Percentiles rank a stretch among this genome's conserved stretches.
Evolutionary conservation across 1,140 invertebrate genomes (phyloP).

Genomic region (Chymomyza costata): DNA sequence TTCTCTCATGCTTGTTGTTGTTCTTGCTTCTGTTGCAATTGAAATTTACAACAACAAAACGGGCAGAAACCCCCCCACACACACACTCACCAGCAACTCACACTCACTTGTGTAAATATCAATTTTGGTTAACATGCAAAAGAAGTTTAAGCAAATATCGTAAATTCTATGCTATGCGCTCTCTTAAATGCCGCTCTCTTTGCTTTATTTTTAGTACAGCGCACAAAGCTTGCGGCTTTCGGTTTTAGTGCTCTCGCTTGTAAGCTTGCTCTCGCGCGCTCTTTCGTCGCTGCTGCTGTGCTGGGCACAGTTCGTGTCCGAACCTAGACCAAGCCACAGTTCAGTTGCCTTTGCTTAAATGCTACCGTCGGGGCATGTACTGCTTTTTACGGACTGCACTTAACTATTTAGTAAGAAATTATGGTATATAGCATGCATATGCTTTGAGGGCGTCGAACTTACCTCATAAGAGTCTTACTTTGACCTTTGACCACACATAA

Average conservation of each 20-base stretch:
- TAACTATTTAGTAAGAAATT: no score
- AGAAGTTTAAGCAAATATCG: constrained; percentile 40
- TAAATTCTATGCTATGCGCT: constrained; percentile 2
- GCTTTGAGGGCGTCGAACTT: no score
- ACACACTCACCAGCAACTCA: constrained; percentile 8
- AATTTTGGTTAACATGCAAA: constrained; percentile 57
- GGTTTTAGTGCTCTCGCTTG: not conserved
- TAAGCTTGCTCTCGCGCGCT: no score
- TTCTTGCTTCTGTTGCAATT: constrained; percentile 20
- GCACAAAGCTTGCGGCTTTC: constrained; percentile 37
- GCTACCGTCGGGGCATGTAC: no score
- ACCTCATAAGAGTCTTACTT: no score
- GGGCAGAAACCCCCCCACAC: constrained; percentile 21
- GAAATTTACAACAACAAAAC: constrained; percentile 52
- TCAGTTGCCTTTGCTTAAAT: constrained; percentile 53
- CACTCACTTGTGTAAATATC: constrained; percentile 58
- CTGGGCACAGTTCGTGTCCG: constrained; percentile 2
- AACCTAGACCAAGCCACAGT: constrained; percentile 43
- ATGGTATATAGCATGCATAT: no score
- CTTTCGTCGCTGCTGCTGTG: constrained; percentile 11
- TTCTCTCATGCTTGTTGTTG: constrained; percentile 30
- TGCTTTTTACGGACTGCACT: no score
- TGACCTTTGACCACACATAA: constrained; percentile 3
- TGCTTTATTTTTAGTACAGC: constrained; percentile 44
- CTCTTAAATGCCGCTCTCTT: constrained; percentile 40